Conservation (phyloP, 2,888 invertebrate species). For the Drosophila subquinaria region DNA sequence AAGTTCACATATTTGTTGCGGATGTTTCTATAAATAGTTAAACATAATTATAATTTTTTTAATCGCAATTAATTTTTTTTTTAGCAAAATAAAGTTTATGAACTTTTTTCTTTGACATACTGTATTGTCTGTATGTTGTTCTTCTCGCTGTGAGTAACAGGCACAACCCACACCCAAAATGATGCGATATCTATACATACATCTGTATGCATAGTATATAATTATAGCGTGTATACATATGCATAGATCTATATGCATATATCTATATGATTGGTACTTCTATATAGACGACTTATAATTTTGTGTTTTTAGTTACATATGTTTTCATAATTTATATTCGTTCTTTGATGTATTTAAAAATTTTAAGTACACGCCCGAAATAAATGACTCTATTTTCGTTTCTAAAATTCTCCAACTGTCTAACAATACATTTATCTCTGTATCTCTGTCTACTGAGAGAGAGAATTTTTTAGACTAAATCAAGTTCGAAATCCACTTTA, state of each 20-base stretch:
- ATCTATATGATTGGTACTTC: conserved; percentile 24
- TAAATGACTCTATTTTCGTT: conserved; percentile 48
- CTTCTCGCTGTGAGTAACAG: conserved; percentile 43
- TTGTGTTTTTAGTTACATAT: conserved; percentile 29
- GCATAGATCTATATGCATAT: no score
- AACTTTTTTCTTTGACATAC: neutral
- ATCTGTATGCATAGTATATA: conserved; percentile 46
- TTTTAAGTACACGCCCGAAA: conserved; percentile 34
- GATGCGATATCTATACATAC: conserved; percentile 42
- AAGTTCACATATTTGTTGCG: neutral
- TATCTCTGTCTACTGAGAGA: neutral
- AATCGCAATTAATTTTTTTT: neutral
- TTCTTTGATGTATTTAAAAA: conserved; percentile 46
- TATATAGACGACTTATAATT: conserved; percentile 16
- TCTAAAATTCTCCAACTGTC: conserved; percentile 23
- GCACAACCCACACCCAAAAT: conserved; percentile 73
- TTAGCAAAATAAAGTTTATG: neutral
- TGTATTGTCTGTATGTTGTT: conserved; percentile 37
- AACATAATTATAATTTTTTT: neutral
- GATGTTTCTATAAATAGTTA: neutral
- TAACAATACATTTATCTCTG: conserved; percentile 10
- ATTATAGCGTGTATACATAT: conserved; percentile 52
- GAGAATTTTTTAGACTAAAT: neutral
- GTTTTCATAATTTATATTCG: conserved; percentile 33
- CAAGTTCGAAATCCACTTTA: conserved; percentile 26